phyloP scores from a whole-genome alignment of 2,888 invertebrate genomes.

The Mythimna vitellina region DNA sequence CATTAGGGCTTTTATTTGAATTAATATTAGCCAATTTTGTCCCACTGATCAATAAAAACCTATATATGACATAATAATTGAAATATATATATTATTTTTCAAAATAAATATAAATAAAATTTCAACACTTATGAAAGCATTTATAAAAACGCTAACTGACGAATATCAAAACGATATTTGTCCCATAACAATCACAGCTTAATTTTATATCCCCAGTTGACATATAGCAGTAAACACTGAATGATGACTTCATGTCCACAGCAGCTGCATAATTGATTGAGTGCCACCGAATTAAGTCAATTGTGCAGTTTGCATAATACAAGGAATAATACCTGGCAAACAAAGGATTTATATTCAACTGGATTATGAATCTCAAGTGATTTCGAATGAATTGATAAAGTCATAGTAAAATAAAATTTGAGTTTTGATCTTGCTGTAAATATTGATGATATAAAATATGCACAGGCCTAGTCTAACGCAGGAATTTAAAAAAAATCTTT shows the following conservation, averaged over 20 bases:
- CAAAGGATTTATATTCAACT: slow-evolving; percentile 42
- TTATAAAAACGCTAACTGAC: neutral
- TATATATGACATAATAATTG: too few species aligned
- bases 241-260: slow-evolving; percentile 47
- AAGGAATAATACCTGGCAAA: slow-evolving; percentile 42
- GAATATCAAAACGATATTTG: slow-evolving; percentile 1
- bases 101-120: too few species aligned
- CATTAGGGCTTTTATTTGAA: too few species aligned
- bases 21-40: too few species aligned
- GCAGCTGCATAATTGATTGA: slow-evolving; percentile 63
- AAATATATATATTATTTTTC: too few species aligned
- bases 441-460: too few species aligned
- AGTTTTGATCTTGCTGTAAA: too few species aligned
- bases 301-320: slow-evolving; percentile 52
- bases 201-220: slow-evolving; percentile 26
- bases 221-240: slow-evolving; percentile 47
- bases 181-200: neutral
- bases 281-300: slow-evolving; percentile 55
- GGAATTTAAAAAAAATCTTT: too few species aligned
- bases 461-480: too few species aligned
- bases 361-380: neutral
- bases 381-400: neutral
- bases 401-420: neutral
- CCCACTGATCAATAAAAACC: too few species aligned
- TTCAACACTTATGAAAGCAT: neutral